Conservation (phyloP, 2,797 vertebrate genomes). For the Dipus sagitta region DNA sequence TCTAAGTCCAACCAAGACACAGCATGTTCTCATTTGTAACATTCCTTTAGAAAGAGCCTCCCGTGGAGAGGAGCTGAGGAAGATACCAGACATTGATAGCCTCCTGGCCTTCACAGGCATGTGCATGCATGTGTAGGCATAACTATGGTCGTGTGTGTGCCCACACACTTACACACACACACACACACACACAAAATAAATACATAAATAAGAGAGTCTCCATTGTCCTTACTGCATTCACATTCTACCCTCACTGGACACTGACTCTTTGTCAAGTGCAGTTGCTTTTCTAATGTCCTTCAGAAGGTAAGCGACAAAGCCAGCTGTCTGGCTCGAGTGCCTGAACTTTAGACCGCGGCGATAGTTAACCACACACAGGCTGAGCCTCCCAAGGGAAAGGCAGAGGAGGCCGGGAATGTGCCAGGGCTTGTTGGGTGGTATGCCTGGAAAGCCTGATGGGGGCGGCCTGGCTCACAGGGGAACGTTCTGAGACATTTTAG, state of each 20-base stretch:
- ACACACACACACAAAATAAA: no score
- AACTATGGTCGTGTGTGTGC: no score
- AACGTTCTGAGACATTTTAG: not conserved
- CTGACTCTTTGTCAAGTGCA: not conserved
- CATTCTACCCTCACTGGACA: not conserved
- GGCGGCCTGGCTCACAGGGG: not conserved
- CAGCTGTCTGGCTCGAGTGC: constrained; percentile 44
- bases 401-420: not conserved
- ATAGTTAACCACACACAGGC: constrained; percentile 11
- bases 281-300: not conserved
- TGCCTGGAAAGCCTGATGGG: constrained; percentile 25
- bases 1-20: not conserved
- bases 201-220: not conserved
- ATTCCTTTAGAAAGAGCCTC: not conserved
- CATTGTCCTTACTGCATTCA: not conserved
- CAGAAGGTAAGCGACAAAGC: not conserved
- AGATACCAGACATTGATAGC: no score
- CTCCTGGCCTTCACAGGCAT: no score
- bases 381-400: constrained; percentile 22
- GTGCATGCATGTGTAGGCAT: no score
- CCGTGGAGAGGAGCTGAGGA: not conserved
- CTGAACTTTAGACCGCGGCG: constrained; percentile 14
- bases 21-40: not conserved
- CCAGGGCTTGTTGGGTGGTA: constrained; percentile 48
- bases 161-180: no score